Base-by-base conservation (phyloP, 2,888 invertebrate genomes). In the Xiphydria camelus region DNA sequence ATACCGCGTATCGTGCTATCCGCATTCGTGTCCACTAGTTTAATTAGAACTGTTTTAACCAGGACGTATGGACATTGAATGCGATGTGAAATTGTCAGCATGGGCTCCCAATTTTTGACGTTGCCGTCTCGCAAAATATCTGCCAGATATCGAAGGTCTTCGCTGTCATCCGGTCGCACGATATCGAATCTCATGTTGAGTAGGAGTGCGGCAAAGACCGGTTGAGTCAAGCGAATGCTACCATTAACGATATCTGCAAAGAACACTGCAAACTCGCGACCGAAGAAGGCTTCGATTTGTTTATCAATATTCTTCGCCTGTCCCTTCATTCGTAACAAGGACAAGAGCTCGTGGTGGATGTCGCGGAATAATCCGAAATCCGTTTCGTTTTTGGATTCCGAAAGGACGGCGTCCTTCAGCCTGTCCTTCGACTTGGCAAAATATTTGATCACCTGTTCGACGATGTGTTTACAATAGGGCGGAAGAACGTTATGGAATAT, bases 161-260 rank as follows among this genome's bases (percentile, higher is more conserved):
- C 58, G 15, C 23, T 49, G 9, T 47, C 49, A 14, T 45, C 33
- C 0, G 52, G 22, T 15, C 44, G 20, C 10, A 60, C 40, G 17
- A 34, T 46, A 4, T 22, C 18, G 22, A 51, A 53, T 18, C 49
- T 53, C 40, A 53, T 51, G 32, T 51, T 53, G 7, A 52, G 38
- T 47, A 58, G 41, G 2, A 60, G 23, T 0, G 44, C 40, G 0
- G 53, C 57, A 7, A 60, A 46, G 4, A 56, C 45, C 14, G 56
- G 53, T 34, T 60, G 57, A 5, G 52, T 56, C 12, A 60, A 29
- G 3, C 33, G 14, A 4, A 60, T 22, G 6, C 33, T 32, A 3
- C 47, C 49, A 6, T 49, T 40, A 10, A 40, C 21, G 14, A 60
- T 38, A 1, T 37, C 41, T 3, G 42, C 10, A 41, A 53, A 57